phyloP scores from a whole-genome alignment of 2,797 vertebrate species.

The Lemur catta region DNA sequence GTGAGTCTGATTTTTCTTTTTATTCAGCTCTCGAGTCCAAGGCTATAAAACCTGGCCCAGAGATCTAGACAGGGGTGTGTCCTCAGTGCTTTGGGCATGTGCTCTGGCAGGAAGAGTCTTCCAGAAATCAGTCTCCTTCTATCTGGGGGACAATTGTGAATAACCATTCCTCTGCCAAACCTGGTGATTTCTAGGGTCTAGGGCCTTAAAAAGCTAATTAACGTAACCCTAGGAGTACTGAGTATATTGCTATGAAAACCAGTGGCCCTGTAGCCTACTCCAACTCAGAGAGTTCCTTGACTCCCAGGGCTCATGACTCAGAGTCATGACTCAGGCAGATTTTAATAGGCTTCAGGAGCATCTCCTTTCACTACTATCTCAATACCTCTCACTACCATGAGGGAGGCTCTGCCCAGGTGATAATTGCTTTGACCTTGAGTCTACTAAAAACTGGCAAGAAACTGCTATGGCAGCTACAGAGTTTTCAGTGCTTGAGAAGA shows the following conservation, averaged over 20 bases:
- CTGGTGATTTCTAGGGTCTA: background rate
- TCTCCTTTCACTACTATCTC: background rate
- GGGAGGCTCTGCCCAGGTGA: conserved; percentile 1
- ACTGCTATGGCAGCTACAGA: background rate
- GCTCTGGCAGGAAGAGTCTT: background rate
- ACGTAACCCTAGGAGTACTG: background rate
- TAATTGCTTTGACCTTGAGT: conserved; percentile 50
- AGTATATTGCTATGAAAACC: conserved; percentile 22
- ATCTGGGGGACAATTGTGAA: conserved; percentile 47
- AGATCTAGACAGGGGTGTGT: background rate
- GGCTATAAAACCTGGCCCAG: background rate
- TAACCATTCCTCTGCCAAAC: conserved; percentile 4
- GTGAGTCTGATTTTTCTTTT: background rate
- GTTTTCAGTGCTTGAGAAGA: background rate
- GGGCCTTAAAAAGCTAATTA: conserved; percentile 43
- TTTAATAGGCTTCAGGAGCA: conserved; percentile 43
- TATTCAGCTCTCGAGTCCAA: background rate
- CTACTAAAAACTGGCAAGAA: conserved; percentile 36
- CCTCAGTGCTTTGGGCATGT: background rate
- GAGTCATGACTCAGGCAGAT: background rate
- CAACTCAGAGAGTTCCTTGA: background rate
- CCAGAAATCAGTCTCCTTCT: conserved; percentile 23
- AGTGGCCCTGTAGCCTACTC: background rate
- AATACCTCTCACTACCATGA: background rate
- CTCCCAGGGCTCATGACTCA: conserved; percentile 26